A percentile compares a stretch with the other conserved stretches of the same genome.
Evolutionary conservation across 35 echinoderm and acorn worm species (phyloP).

Genomic region (Nesometra sesokonis): DNA sequence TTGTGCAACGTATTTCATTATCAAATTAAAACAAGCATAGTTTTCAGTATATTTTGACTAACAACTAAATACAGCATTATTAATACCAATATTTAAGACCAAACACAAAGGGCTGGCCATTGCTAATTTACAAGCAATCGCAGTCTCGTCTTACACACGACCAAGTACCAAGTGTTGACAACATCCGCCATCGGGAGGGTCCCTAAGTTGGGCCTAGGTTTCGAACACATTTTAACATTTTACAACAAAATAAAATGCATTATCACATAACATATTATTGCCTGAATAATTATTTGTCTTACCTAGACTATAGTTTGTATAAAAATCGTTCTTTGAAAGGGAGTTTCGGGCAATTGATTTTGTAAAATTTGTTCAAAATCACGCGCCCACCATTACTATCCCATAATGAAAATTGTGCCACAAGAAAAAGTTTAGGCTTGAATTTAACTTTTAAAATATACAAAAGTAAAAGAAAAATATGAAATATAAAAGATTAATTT

Average conservation of each 20-base stretch:
- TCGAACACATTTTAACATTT: background rate
- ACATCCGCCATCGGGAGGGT: background rate
- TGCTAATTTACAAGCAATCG: no score
- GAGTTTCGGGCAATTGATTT: background rate
- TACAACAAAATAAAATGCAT: background rate
- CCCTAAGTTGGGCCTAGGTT: background rate
- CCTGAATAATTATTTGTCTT: background rate
- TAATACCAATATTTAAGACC: no score
- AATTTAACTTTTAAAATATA: background rate
- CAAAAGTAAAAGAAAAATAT: background rate
- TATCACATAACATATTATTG: background rate
- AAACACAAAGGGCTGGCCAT: no score
- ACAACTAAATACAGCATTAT: no score
- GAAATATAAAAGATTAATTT: background rate
- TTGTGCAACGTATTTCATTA: no score
- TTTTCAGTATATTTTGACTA: no score
- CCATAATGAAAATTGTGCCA: constrained; percentile 63
- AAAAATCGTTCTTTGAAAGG: background rate
- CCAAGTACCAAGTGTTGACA: background rate
- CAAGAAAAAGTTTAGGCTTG: background rate
- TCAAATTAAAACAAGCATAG: no score
- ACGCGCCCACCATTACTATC: constrained; percentile 95
- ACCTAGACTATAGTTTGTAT: background rate
- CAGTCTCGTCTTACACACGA: no score
- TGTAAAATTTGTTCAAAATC: constrained; percentile 98